These are phyloP conservation scores for Columba livia DNA, from an alignment of 2,113 vertebrate species.

Conservation along the genomic window DNA sequence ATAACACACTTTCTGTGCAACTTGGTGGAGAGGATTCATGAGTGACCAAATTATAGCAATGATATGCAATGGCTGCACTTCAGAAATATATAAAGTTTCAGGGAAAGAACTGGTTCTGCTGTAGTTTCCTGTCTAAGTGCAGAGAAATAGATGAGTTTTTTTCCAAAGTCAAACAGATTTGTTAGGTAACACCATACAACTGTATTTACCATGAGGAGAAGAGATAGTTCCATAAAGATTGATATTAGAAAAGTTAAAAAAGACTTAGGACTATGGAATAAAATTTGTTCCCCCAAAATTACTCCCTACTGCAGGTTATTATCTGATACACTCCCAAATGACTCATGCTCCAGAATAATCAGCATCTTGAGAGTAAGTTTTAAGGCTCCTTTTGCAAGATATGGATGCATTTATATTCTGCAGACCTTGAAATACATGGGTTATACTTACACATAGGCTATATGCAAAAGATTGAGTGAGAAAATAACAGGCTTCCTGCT, in stretches of 20 bases:
- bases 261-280: background rate
- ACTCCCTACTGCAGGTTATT: background rate
- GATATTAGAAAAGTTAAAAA: background rate
- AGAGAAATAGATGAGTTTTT: background rate
- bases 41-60: background rate
- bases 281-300: background rate
- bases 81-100: background rate
- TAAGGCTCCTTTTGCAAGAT: background rate
- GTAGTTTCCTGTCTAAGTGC: background rate
- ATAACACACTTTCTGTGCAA: background rate
- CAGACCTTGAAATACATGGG: background rate
- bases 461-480: background rate
- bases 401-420: background rate
- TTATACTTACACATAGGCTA: background rate
- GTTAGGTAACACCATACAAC: background rate
- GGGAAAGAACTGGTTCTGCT: background rate
- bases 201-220: background rate
- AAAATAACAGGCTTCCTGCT: slow-evolving; percentile 9
- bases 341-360: background rate
- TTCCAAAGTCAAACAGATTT: background rate
- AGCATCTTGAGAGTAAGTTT: background rate
- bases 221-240: background rate
- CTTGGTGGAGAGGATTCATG: background rate
- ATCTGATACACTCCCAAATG: background rate
- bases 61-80: background rate